Conservation (phyloP, 2,113 vertebrate species). For the Oncorhynchus keta region DNA sequence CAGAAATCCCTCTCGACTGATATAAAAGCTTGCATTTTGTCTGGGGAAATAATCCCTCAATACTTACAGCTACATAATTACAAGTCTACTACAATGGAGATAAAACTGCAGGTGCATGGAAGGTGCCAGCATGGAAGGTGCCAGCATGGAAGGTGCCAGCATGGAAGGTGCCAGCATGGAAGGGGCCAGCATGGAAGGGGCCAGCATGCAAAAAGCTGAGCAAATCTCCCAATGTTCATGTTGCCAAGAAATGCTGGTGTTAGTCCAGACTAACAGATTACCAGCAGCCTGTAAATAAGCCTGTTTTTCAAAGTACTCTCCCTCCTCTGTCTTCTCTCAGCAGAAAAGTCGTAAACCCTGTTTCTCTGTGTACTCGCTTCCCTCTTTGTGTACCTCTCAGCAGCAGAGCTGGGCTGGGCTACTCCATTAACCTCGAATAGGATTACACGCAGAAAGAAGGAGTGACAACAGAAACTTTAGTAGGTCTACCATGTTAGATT, state of each 20-base stretch:
- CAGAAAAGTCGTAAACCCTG: not conserved
- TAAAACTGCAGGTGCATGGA: not conserved
- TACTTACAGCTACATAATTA: not conserved
- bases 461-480: not conserved
- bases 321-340: not conserved
- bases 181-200: not conserved
- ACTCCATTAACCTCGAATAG: not conserved
- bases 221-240: not conserved
- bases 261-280: not conserved
- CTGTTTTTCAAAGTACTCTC: not conserved
- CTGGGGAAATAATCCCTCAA: not conserved
- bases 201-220: not conserved
- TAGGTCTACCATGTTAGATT: not conserved
- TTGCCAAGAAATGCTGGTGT: not conserved
- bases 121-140: not conserved
- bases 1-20: not conserved
- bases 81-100: not conserved
- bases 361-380: not conserved
- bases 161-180: not conserved
- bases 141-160: not conserved
- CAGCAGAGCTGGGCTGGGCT: not conserved
- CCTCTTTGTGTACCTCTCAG: not conserved
- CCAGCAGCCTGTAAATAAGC: not conserved
- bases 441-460: not conserved
- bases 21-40: not conserved